Evolutionary conservation across 2,888 invertebrate genomes (phyloP).

Genomic region (Anarsia innoxiella): DNA sequence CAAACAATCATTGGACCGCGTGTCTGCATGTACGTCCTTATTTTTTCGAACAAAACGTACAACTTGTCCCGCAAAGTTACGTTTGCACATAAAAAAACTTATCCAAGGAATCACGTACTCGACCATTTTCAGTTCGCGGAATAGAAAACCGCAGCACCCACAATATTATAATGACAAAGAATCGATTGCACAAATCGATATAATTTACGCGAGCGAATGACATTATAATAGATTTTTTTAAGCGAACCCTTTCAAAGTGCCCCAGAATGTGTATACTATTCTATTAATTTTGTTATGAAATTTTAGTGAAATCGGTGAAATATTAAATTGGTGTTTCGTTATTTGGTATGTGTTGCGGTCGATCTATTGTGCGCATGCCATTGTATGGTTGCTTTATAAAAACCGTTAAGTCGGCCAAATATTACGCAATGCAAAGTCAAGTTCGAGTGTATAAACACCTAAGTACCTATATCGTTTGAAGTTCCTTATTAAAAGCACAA

Average conservation of each 20-base stretch:
- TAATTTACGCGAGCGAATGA: conserved; percentile 63
- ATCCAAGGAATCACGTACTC: conserved; percentile 61
- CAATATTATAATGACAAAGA: conserved; percentile 56
- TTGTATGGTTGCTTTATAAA: conserved; percentile 43
- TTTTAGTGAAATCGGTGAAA: conserved; percentile 61
- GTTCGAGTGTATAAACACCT: conserved; percentile 30
- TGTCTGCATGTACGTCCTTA: conserved; percentile 43
- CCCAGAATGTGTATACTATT: conserved; percentile 46
- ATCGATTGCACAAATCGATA: conserved; percentile 66
- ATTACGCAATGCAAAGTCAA: conserved; percentile 52
- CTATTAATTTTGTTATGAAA: conserved; percentile 64
- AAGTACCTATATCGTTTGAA: no score
- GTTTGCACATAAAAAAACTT: conserved; percentile 38
- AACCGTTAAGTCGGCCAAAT: conserved; percentile 50
- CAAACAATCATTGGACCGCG: conserved; percentile 23
- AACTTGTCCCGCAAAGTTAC: conserved; percentile 52
- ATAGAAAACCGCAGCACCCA: conserved; percentile 66
- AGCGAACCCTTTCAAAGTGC: conserved; percentile 45
- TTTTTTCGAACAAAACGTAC: conserved; percentile 50
- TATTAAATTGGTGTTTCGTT: conserved; percentile 60
- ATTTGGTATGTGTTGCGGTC: conserved; percentile 39
- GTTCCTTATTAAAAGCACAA: no score
- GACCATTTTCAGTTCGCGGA: conserved; percentile 44
- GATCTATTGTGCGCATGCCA: conserved; percentile 41
- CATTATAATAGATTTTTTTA: conserved; percentile 55